Evolutionary conservation across 1,140 invertebrate genomes (phyloP).

Genomic region (Parasteatoda tepidariorum): DNA sequence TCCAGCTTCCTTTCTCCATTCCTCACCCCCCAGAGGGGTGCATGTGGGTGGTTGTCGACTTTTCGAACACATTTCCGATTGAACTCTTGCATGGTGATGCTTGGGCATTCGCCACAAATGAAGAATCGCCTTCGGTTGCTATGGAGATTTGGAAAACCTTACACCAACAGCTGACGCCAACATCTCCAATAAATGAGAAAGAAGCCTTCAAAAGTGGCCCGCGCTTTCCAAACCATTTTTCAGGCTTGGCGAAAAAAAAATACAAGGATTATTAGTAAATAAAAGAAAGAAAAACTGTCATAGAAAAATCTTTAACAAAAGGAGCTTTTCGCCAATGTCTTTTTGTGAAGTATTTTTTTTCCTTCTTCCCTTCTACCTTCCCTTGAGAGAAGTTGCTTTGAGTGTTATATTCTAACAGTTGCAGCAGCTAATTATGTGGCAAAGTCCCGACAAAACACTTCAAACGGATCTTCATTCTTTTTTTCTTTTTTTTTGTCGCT

Average conservation of each 20-base stretch:
- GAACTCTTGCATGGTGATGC: constrained; percentile 3
- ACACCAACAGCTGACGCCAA: constrained; percentile 57
- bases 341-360: constrained; percentile 3
- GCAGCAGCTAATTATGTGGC: constrained; percentile 46
- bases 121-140: constrained; percentile 49
- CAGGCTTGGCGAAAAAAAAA: background rate
- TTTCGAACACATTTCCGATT: constrained; percentile 54
- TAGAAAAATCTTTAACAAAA: constrained; percentile 40
- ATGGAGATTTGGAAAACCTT: constrained; percentile 41
- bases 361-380: background rate
- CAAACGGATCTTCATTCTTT: constrained; percentile 31
- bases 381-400: constrained; percentile 19
- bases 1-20: background rate
- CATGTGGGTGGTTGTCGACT: constrained; percentile 10
- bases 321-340: constrained; percentile 8
- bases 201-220: constrained; percentile 9
- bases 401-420: constrained; percentile 46
- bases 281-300: constrained; percentile 13
- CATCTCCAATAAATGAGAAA: constrained; percentile 54
- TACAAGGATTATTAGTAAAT: constrained; percentile 54
- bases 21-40: constrained; percentile 23
- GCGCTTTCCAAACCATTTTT: constrained; percentile 1
- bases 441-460: constrained; percentile 32
- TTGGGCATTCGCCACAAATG: constrained; percentile 27
- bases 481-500: constrained; percentile 24